A percentile compares a stretch with the other conserved stretches of the same genome.
Conservation (phyloP, 2,113 vertebrate genomes). For the Nettapus auritus region DNA sequence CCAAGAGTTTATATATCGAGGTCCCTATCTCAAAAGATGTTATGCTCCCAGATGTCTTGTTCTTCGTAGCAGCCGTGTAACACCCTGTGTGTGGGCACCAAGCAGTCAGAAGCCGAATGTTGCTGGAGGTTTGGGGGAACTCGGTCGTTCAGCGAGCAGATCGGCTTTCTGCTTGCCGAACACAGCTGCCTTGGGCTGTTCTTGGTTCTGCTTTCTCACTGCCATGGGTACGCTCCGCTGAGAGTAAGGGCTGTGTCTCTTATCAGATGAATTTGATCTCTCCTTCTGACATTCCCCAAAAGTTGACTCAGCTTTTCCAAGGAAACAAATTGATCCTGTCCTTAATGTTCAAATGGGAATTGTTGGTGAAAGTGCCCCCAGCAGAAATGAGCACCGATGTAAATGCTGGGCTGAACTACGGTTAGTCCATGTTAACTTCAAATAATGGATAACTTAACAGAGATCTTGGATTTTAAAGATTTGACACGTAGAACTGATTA, state of each 20-base stretch:
- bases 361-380: not conserved
- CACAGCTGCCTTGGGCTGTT: not conserved
- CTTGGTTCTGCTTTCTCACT: not conserved
- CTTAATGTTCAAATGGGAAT: not conserved
- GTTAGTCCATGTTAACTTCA: not conserved
- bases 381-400: not conserved
- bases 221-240: not conserved
- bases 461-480: not conserved
- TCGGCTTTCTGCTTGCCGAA: not conserved
- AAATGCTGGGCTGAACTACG: not conserved
- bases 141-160: not conserved
- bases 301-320: not conserved
- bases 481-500: not conserved
- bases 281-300: not conserved
- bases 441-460: not conserved
- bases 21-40: not conserved
- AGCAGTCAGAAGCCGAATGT: not conserved
- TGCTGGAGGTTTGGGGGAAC: not conserved
- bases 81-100: accelerated
- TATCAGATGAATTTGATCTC: not conserved
- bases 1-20: not conserved
- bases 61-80: not conserved
- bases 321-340: not conserved
- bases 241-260: not conserved
- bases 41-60: not conserved